A percentile compares a stretch with the other conserved stretches of the same genome.
Evolutionary conservation across 2,888 invertebrate genomes (phyloP).

Genomic region (Rapana venosa): DNA sequence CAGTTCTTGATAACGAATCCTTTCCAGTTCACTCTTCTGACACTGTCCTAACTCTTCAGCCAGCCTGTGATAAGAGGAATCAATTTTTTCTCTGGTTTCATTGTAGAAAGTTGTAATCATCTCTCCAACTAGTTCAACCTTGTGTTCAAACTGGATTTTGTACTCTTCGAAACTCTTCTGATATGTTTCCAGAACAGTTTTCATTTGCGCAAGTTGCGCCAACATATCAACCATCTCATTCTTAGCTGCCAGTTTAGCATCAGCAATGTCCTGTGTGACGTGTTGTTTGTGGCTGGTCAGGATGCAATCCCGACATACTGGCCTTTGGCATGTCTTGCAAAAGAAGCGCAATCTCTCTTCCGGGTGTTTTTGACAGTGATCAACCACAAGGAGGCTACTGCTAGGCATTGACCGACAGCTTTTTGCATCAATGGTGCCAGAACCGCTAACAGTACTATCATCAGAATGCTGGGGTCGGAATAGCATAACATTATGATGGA

Average conservation of each 20-base stretch:
- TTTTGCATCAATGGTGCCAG: neutral
- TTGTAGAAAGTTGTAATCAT: constrained; percentile 29
- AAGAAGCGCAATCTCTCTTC: constrained; percentile 44
- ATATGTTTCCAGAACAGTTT: constrained; percentile 15
- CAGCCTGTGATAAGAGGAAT: constrained; percentile 30
- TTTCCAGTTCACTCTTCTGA: constrained; percentile 8
- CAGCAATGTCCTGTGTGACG: constrained; percentile 40
- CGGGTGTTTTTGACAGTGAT: constrained; percentile 43
- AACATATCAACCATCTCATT: constrained; percentile 34
- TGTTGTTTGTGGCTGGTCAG: constrained; percentile 49
- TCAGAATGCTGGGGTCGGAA: constrained; percentile 11
- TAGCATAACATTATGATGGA: constrained; percentile 38
- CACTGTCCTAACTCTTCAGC: constrained; percentile 28
- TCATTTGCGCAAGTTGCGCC: constrained; percentile 38
- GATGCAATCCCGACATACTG: constrained; percentile 47
- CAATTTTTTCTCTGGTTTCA: constrained; percentile 33
- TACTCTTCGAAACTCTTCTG: constrained; percentile 31
- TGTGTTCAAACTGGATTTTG: constrained; percentile 36
- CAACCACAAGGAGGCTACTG: neutral
- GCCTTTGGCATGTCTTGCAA: constrained; percentile 42
- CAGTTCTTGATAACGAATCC: constrained; percentile 32
- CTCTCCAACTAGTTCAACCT: constrained; percentile 30
- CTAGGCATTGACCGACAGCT: neutral
- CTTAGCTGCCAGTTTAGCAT: constrained; percentile 35
- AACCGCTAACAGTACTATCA: neutral